These are phyloP conservation scores for Deilephila elpenor DNA, from an alignment of 2,888 invertebrate species.

Conservation along the genomic window DNA sequence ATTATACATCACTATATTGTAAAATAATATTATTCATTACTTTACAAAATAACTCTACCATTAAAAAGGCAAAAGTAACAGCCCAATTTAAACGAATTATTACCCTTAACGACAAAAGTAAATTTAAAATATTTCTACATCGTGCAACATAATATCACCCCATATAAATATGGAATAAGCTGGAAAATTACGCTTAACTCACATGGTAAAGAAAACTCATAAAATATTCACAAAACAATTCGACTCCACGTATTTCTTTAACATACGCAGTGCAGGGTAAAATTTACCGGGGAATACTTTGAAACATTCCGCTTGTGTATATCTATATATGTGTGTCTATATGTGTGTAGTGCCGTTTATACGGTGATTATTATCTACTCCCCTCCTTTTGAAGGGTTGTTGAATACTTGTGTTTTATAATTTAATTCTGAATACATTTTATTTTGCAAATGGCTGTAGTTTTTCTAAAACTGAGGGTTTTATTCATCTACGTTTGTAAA, in stretches of 20 bases:
- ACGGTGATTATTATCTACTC: not conserved
- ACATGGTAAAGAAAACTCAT: not conserved
- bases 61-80: no score
- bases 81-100: no score
- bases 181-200: not conserved
- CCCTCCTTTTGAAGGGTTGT: not conserved
- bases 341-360: not conserved
- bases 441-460: not conserved
- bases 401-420: not conserved
- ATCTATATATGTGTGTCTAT: not conserved
- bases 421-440: not conserved
- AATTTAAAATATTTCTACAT: no score
- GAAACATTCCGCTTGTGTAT: constrained; percentile 16
- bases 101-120: no score
- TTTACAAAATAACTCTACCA: not conserved
- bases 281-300: constrained; percentile 35
- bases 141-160: no score
- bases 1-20: no score
- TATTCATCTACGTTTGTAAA: not conserved
- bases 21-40: not conserved
- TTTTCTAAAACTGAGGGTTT: no score
- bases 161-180: no score
- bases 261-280: constrained; percentile 46
- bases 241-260: constrained; percentile 35
- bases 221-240: not conserved